Base-by-base conservation (phyloP, 2,888 invertebrate genomes). In the Amblyjoppa proteus region DNA sequence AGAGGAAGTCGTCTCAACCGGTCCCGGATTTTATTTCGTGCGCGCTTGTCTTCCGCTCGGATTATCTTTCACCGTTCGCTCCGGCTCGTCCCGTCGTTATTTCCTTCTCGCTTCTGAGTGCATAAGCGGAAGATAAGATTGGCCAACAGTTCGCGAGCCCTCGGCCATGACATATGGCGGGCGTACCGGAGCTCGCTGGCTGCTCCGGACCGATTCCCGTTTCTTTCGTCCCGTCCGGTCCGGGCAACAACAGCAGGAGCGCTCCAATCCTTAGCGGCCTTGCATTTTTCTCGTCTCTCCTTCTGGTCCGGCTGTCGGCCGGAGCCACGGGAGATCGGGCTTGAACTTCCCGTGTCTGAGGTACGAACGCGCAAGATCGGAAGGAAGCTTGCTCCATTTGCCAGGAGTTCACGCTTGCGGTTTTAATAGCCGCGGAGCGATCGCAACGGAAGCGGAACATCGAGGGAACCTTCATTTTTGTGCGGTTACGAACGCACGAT, bases 41-140 rank as follows among this genome's bases (percentile, higher is more conserved):
- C 87, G 88, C 90, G 91, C 91, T 90, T 90, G 88, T 90, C 92
- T 91, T 91, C 90, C 90, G 88, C 90, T 89, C 88, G 91, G 90
- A 89, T 91, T 91, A 91, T 85, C 83, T 85, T 85, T 85, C 85
- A 85, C 83, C 83, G 80, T 73, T 85, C 66, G 51, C 41, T 73
- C 64, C 41, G 45, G n/a, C 56, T 45, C 69, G 58, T 38, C 16
- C 38, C 69, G 68, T 77, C 84, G 81, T 77, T 73, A 45, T 83
- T 69, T 58, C 76, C 69, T 53, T 76, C 81, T 85, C 80, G 76
- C 77, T 83, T 76, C 68, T 68, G 88, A 88, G 89, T 88, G 89
- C 87, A 90, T 90, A 89, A 91, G 90, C 90, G 90, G 88, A 90
- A 91, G 91, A 91, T 91, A 91, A 91, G 91, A 91, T 91, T 90